Conservation (phyloP, 2,113 vertebrate genomes). For the Oncorhynchus keta region DNA sequence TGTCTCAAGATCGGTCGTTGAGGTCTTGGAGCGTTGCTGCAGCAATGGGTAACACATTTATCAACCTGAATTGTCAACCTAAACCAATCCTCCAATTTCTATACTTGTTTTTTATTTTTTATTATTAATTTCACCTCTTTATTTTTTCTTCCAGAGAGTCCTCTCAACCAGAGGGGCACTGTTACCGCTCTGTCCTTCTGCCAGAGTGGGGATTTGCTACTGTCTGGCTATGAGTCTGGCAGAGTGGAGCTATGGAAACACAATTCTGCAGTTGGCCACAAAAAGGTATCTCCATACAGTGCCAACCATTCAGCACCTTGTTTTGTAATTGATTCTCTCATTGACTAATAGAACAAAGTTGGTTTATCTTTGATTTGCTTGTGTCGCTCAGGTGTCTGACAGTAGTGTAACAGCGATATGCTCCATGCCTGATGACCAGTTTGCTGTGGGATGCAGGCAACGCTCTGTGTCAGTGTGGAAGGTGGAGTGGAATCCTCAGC, state of each 20-base stretch:
- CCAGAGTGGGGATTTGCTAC: constrained; percentile 59
- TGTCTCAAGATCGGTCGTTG: constrained; percentile 71
- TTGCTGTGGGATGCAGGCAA: constrained; percentile 57
- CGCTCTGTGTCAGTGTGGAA: constrained; percentile 60
- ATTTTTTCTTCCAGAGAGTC: constrained; percentile 39
- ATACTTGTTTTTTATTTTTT: background rate
- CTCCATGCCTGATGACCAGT: constrained; percentile 52
- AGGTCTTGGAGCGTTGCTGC: constrained; percentile 58
- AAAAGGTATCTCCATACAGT: background rate
- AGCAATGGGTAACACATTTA: constrained; percentile 38
- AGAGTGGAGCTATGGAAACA: constrained; percentile 77
- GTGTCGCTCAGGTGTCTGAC: constrained; percentile 47
- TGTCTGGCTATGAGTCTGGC: constrained; percentile 73
- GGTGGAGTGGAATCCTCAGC: constrained; percentile 53
- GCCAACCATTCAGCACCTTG: no score
- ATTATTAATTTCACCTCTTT: background rate
- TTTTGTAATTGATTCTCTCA: no score
- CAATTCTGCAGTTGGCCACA: constrained; percentile 42
- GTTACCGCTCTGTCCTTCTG: constrained; percentile 77
- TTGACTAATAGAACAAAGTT: no score
- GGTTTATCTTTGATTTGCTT: no score
- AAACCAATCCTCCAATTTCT: no score
- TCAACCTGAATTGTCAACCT: background rate
- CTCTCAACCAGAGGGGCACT: constrained; percentile 23
- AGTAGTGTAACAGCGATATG: constrained; percentile 48